phyloP scores from a whole-genome alignment of 2,888 invertebrate species.

The Mayetiola destructor region DNA sequence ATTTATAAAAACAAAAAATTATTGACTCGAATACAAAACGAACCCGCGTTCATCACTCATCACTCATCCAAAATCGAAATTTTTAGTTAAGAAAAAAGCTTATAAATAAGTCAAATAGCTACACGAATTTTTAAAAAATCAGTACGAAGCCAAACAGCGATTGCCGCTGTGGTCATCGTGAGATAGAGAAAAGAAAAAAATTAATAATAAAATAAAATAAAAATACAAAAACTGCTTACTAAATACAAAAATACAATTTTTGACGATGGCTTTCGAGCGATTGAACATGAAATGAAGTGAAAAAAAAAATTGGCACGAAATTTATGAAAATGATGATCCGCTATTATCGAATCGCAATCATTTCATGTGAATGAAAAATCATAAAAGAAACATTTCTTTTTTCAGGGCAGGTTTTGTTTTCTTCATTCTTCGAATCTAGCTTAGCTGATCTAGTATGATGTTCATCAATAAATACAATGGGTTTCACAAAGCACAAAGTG shows the following conservation, averaged over 20 bases:
- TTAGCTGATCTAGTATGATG: no score
- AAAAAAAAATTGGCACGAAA: no score
- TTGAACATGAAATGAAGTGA: background rate
- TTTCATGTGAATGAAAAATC: no score
- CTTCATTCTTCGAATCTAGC: no score
- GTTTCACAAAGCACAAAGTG: no score
- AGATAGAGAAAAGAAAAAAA: background rate
- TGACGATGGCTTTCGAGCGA: background rate
- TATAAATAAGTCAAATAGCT: background rate
- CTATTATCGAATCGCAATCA: no score
- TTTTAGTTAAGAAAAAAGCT: constrained; percentile 9
- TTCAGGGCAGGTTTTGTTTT: no score
- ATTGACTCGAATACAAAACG: background rate
- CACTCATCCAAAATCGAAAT: background rate
- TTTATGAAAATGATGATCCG: no score
- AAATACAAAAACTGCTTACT: background rate
- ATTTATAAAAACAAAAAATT: background rate
- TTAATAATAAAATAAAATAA: background rate
- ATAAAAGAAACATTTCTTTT: no score
- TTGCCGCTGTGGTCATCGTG: no score
- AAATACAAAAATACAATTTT: constrained; percentile 2
- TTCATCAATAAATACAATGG: no score
- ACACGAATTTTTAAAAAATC: background rate
- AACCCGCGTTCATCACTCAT: background rate
- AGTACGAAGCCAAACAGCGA: background rate